These are phyloP conservation scores for Trigoniulus corallinus DNA, from an alignment of 1,140 invertebrate species.

Conservation along the genomic window DNA sequence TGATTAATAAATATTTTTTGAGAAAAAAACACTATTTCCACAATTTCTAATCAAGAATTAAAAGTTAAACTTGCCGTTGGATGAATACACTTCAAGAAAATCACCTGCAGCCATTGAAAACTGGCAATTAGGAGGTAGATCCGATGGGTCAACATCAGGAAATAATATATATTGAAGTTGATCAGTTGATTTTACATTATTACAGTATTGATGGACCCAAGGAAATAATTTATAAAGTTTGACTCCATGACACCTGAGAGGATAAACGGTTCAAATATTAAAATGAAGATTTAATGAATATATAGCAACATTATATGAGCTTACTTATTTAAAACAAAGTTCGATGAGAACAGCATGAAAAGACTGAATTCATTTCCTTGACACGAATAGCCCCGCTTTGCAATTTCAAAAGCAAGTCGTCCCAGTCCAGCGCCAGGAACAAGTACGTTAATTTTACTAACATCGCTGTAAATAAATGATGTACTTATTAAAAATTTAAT, in stretches of 20 bases:
- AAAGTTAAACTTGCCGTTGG: slow-evolving; percentile 22
- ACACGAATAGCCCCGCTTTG: slow-evolving; percentile 67
- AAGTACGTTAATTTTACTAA: slow-evolving; percentile 49
- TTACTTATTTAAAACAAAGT: slow-evolving; percentile 83
- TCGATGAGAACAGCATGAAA: slow-evolving; percentile 92
- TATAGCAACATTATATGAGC: slow-evolving; percentile 4
- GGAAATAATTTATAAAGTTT: slow-evolving; percentile 59
- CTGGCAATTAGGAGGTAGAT: slow-evolving; percentile 41
- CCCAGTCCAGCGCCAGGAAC: slow-evolving; percentile 92
- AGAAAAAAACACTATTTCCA: not conserved
- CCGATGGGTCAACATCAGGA: slow-evolving; percentile 72
- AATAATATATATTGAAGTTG: slow-evolving; percentile 62
- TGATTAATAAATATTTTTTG: slow-evolving; percentile 13
- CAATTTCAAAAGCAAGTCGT: slow-evolving; percentile 82
- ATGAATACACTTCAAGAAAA: slow-evolving; percentile 69
- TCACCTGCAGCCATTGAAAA: slow-evolving; percentile 96
- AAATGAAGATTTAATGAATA: slow-evolving; percentile 3
- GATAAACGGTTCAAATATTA: slow-evolving; percentile 8
- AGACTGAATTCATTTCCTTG: slow-evolving; percentile 96
- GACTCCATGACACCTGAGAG: slow-evolving; percentile 35
- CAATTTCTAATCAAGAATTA: not conserved
- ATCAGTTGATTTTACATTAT: slow-evolving; percentile 62
- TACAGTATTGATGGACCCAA: slow-evolving; percentile 85
- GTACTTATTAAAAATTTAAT: slow-evolving; percentile 7
- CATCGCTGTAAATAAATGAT: slow-evolving; percentile 22